Evolutionary conservation across 2,113 vertebrate species (phyloP).

Genomic region (Tachysurus fulvidraco): DNA sequence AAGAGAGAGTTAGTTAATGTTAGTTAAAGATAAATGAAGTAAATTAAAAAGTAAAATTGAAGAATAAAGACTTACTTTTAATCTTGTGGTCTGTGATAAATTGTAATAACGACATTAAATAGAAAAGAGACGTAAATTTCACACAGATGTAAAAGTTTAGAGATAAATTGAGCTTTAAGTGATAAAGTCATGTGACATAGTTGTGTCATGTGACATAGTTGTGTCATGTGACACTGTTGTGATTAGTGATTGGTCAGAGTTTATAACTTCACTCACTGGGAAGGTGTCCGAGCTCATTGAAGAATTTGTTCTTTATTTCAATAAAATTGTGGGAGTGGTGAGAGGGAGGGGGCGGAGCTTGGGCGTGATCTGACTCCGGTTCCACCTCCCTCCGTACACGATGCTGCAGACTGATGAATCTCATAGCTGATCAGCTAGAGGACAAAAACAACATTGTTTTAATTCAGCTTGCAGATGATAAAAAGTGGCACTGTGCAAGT

Average conservation of each 20-base stretch:
- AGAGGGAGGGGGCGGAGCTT: constrained; percentile 55
- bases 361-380: constrained; percentile 56
- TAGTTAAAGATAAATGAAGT: not conserved
- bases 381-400: constrained; percentile 65
- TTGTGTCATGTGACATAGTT: not conserved
- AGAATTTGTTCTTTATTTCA: constrained; percentile 78
- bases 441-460: not conserved
- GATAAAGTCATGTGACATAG: not conserved
- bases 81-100: constrained; percentile 72
- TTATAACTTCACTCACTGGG: constrained; percentile 67
- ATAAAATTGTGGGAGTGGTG: constrained; percentile 70
- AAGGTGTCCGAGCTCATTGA: constrained; percentile 74
- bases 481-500: too few relatives aligned
- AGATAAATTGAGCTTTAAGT: not conserved
- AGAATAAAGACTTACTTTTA: constrained; percentile 66
- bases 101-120: constrained; percentile 37
- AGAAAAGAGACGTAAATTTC: constrained; percentile 7
- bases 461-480: too few relatives aligned
- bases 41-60: not conserved
- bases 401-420: constrained; percentile 52
- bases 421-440: constrained; percentile 61
- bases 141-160: not conserved
- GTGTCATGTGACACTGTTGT: not conserved
- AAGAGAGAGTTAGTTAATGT: not conserved
- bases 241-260: not conserved